Evolutionary conservation across 2,888 invertebrate genomes (phyloP).

Genomic region (Polydrusus cervinus): DNA sequence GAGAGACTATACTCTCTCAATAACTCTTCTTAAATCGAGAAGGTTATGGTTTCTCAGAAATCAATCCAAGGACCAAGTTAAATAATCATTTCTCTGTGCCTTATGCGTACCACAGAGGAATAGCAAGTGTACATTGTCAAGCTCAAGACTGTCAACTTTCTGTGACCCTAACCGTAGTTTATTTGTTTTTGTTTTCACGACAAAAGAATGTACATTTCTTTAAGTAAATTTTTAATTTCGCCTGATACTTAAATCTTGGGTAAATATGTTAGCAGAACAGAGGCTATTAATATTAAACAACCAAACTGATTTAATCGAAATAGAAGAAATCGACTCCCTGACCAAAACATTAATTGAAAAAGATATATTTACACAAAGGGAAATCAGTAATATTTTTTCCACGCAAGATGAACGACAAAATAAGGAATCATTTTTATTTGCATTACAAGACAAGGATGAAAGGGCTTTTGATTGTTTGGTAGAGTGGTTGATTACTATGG

Average conservation of each 20-base stretch:
- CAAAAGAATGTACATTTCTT: constrained; percentile 6
- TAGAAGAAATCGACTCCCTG: constrained; percentile 56
- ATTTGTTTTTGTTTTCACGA: constrained; percentile 19
- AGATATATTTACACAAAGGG: constrained; percentile 54
- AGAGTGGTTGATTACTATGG: constrained; percentile 55
- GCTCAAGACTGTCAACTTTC: too few species aligned
- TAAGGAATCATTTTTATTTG: constrained; percentile 59
- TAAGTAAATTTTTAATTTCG: not conserved
- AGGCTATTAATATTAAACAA: constrained; percentile 56
- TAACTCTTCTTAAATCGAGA: too few species aligned
- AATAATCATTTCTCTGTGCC: too few species aligned
- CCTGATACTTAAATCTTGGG: not conserved
- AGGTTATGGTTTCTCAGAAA: too few species aligned
- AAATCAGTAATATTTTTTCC: constrained; percentile 57
- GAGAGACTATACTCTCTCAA: too few species aligned
- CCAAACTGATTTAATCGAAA: constrained; percentile 56
- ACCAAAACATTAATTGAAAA: constrained; percentile 53
- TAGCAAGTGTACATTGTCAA: too few species aligned
- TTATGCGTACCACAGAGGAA: too few species aligned
- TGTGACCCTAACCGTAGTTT: constrained; percentile 7
- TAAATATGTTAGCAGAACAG: constrained; percentile 56
- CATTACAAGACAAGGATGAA: constrained; percentile 58
- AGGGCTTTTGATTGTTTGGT: constrained; percentile 55
- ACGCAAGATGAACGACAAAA: constrained; percentile 58
- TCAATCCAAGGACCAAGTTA: too few species aligned